Conservation (phyloP, 2,113 vertebrate species). For the Fukomys damarensis region DNA sequence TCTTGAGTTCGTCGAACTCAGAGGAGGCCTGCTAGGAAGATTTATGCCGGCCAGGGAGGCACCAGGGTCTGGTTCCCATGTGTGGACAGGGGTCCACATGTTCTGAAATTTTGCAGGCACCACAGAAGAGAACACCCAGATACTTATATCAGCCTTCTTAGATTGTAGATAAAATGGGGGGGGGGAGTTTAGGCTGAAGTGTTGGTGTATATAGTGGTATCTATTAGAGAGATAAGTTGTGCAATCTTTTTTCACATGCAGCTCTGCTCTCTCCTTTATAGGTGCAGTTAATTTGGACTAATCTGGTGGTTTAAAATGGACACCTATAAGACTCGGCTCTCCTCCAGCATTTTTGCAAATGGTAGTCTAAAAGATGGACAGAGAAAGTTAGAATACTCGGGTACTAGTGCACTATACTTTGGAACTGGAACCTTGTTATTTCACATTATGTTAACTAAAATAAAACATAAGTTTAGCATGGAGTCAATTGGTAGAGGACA, state of each 20-base stretch:
- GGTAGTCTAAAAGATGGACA: not conserved
- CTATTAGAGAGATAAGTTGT: not conserved
- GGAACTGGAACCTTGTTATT: not conserved
- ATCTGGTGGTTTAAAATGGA: not conserved
- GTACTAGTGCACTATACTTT: not conserved
- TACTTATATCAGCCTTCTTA: not conserved
- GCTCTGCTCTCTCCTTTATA: not conserved
- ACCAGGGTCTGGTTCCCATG: not conserved
- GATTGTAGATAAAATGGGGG: not conserved
- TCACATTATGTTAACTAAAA: not conserved
- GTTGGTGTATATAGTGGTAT: not conserved
- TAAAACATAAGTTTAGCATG: not conserved
- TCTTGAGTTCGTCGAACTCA: not conserved
- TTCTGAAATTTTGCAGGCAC: not conserved
- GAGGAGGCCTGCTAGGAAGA: rapidly evolving
- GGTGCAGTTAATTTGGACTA: not conserved
- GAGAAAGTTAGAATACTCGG: not conserved
- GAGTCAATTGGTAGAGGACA: not conserved
- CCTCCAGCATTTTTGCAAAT: not conserved
- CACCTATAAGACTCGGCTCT: not conserved
- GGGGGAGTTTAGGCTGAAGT: not conserved
- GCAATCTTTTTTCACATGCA: not conserved
- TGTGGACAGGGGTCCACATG: not conserved
- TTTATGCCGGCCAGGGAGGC: rapidly evolving
- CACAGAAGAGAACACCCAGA: rapidly evolving